phyloP scores from a whole-genome alignment of 2,797 vertebrate species.

The Acridotheres tristis region DNA sequence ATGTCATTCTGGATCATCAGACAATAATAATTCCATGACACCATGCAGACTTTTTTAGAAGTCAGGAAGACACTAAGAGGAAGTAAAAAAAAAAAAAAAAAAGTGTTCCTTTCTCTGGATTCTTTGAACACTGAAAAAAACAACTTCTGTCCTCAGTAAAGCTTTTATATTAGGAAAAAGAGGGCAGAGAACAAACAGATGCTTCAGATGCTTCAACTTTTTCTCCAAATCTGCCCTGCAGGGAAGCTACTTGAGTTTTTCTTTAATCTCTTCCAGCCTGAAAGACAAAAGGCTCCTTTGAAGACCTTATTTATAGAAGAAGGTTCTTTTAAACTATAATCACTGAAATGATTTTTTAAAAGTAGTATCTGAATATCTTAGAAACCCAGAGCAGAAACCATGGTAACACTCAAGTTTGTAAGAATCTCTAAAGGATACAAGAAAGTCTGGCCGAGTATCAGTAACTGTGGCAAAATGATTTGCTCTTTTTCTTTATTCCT shows the following conservation, averaged over 20 bases:
- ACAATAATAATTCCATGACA: neutral
- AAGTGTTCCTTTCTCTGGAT: neutral
- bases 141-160: neutral
- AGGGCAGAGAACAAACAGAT: neutral
- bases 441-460: neutral
- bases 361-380: neutral
- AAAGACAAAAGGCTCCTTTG: neutral
- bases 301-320: neutral
- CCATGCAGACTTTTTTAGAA: neutral
- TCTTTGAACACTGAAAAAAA: neutral
- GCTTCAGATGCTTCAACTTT: neutral
- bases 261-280: neutral
- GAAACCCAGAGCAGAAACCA: neutral
- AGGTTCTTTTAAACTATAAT: neutral
- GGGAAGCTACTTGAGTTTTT: neutral
- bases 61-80: neutral
- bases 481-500: neutral
- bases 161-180: neutral
- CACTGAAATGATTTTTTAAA: neutral
- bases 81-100: neutral
- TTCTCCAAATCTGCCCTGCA: neutral
- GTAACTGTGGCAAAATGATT: neutral
- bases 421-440: neutral
- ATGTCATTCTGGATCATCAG: neutral
- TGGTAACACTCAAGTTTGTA: neutral